Percentiles rank a stretch among this genome's conserved stretches.
These are phyloP conservation scores for Acromyrmex heyeri DNA, from an alignment of 1,140 invertebrate species.

Conservation along the genomic window DNA sequence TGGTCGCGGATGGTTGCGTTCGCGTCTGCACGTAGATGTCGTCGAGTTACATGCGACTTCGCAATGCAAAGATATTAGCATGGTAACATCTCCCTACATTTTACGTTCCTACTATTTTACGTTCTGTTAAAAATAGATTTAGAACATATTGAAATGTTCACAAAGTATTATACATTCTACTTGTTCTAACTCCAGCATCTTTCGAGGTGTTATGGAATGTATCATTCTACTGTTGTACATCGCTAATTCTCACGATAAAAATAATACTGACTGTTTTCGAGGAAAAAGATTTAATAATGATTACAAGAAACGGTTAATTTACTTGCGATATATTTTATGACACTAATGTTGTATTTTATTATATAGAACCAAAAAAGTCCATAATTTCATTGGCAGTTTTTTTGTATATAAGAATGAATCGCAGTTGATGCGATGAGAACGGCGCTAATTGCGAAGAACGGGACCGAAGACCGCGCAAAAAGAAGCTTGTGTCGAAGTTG, in stretches of 20 bases:
- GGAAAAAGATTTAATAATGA: neutral
- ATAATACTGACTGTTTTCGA: neutral
- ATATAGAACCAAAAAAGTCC: neutral
- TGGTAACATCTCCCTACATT: neutral
- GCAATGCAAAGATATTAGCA: constrained; percentile 34
- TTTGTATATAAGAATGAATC: constrained; percentile 10
- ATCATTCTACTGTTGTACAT: neutral
- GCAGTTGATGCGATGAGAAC: constrained; percentile 35
- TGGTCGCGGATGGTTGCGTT: constrained; percentile 62
- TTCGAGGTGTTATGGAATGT: neutral
- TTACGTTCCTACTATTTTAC: too few relatives aligned
- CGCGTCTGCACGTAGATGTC: constrained; percentile 13
- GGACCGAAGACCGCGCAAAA: constrained; percentile 25
- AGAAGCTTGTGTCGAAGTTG: constrained; percentile 50
- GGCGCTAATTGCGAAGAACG: constrained; percentile 46
- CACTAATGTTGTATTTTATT: neutral
- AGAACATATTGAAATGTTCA: neutral
- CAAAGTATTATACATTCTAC: neutral
- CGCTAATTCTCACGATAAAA: neutral
- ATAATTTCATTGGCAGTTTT: constrained; percentile 17
- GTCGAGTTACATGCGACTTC: constrained; percentile 39
- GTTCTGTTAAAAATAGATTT: constrained; percentile 19
- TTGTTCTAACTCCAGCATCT: neutral
- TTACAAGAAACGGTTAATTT: neutral
- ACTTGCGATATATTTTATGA: neutral